Evolutionary conservation across 1,140 invertebrate species (phyloP).

Genomic region (Achatina immaculata): DNA sequence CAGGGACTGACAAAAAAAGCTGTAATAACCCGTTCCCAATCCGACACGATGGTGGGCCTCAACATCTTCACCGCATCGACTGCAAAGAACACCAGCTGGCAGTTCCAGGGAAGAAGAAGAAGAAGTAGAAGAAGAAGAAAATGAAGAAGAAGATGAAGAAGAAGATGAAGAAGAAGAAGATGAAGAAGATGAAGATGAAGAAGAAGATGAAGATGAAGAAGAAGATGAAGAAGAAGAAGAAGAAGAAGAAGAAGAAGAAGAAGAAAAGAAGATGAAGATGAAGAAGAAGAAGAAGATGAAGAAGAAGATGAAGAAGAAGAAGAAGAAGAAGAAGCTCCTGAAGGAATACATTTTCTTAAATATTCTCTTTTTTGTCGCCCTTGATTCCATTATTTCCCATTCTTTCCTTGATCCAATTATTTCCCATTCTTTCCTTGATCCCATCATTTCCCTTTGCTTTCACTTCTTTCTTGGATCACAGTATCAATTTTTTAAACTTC

Average conservation of each 20-base stretch:
- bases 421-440: no score
- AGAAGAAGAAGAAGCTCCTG: no score
- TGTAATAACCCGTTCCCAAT: no score
- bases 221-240: not conserved
- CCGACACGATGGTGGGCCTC: no score
- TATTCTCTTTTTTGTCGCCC: not conserved
- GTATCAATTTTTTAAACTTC: not conserved
- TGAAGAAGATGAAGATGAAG: not conserved
- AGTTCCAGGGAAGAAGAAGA: constrained; percentile 55
- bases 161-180: not conserved
- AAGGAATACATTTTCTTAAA: not conserved
- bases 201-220: not conserved
- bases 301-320: no score
- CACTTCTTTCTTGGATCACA: constrained; percentile 5
- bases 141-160: not conserved
- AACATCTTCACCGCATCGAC: no score
- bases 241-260: not conserved
- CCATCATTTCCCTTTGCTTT: not conserved
- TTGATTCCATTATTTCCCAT: not conserved
- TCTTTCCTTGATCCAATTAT: not conserved
- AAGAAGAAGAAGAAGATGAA: no score
- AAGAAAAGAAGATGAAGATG: not conserved
- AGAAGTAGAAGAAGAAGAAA: no score
- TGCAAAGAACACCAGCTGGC: constrained; percentile 66
- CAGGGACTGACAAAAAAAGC: no score